Evolutionary conservation across 92 coral and sea anemone species (phyloP).

Genomic region (Epizoanthus rinbou): DNA sequence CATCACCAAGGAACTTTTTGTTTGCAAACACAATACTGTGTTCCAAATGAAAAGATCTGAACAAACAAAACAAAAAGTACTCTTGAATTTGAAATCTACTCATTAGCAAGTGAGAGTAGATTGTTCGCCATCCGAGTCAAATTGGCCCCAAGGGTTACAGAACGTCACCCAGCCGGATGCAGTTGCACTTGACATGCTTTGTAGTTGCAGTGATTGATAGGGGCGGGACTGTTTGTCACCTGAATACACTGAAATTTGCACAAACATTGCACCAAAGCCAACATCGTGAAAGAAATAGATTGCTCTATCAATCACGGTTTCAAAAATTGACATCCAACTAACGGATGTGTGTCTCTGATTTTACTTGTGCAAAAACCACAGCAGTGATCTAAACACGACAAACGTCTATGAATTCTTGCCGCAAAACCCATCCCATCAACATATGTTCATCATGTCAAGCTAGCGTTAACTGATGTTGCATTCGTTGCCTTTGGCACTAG

Average conservation of each 20-base stretch:
- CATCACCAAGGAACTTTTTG: slow-evolving; percentile 11
- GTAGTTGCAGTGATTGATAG: slow-evolving; percentile 27
- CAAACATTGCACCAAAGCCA: slow-evolving; percentile 7
- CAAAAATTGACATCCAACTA: slow-evolving; percentile 1
- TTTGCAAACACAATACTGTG: slow-evolving; percentile 18
- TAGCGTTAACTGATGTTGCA: slow-evolving; percentile 27
- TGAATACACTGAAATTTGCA: slow-evolving; percentile 32
- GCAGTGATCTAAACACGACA: background rate
- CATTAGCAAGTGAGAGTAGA: background rate
- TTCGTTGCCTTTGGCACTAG: slow-evolving; percentile 22
- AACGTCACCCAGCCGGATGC: slow-evolving; percentile 9
- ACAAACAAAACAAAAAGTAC: slow-evolving; percentile 29
- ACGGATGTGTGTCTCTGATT: background rate
- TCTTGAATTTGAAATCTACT: slow-evolving; percentile 42
- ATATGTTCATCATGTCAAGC: slow-evolving; percentile 26
- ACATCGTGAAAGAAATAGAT: background rate
- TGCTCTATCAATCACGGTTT: background rate
- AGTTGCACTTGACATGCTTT: slow-evolving; percentile 31
- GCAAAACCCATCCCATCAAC: slow-evolving; percentile 28
- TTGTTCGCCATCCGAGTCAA: slow-evolving; percentile 3
- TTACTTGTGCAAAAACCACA: background rate
- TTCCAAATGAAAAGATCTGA: slow-evolving; percentile 32
- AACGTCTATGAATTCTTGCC: background rate
- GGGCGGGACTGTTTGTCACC: slow-evolving; percentile 44
- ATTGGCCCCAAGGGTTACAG: slow-evolving; percentile 46